phyloP scores from a whole-genome alignment of 2,888 invertebrate genomes.

The Acanthosoma haemorrhoidale region DNA sequence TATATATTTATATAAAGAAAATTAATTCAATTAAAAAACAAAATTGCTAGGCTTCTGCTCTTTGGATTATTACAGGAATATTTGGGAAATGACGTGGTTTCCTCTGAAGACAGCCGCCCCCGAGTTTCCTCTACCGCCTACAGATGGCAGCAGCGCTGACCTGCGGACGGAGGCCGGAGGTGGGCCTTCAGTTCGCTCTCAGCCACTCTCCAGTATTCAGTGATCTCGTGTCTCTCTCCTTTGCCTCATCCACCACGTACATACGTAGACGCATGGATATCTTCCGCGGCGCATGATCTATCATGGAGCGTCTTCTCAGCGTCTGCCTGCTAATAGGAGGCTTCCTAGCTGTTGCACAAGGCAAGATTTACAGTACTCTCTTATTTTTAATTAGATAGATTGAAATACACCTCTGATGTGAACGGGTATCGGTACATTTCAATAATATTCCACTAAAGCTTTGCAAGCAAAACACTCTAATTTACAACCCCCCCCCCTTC shows the following conservation, averaged over 20 bases:
- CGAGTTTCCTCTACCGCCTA: background rate
- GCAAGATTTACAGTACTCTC: background rate
- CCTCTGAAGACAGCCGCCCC: too few relatives aligned
- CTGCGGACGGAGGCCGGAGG: background rate
- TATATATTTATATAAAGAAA: too few relatives aligned
- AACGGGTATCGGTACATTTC: too few relatives aligned
- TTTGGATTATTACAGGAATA: too few relatives aligned
- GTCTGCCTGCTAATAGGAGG: background rate
- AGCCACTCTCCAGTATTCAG: background rate
- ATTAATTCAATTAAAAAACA: too few relatives aligned
- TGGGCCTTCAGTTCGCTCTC: background rate
- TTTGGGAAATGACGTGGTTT: too few relatives aligned
- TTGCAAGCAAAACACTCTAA: too few relatives aligned
- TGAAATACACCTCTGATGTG: too few relatives aligned
- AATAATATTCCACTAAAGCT: too few relatives aligned
- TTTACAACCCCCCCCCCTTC: too few relatives aligned
- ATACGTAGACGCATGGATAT: constrained; percentile 4
- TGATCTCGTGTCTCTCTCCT: background rate
- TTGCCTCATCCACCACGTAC: background rate
- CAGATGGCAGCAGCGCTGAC: background rate
- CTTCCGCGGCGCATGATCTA: background rate
- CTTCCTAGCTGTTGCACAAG: background rate
- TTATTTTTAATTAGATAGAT: too few relatives aligned
- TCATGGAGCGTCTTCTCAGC: background rate
- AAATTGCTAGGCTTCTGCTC: too few relatives aligned